phyloP scores from a whole-genome alignment of 2,113 vertebrate species.

The Lepus europaeus region DNA sequence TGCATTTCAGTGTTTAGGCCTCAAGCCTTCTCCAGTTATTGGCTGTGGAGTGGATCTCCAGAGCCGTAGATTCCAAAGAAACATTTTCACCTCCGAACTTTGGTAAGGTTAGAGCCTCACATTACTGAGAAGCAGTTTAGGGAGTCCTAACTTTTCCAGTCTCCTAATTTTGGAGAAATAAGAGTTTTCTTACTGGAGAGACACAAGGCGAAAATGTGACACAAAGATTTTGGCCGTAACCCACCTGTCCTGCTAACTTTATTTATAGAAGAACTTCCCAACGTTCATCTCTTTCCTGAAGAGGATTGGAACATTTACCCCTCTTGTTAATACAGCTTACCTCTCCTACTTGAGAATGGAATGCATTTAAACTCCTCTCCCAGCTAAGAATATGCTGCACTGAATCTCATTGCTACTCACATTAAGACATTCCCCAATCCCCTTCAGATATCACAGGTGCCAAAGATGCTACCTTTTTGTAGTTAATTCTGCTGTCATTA shows the following conservation, averaged over 20 bases:
- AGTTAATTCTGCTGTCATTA: not conserved
- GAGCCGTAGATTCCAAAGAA: not conserved
- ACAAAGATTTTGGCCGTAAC: not conserved
- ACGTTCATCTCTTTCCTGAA: not conserved
- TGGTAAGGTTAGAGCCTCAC: not conserved
- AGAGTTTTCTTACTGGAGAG: not conserved
- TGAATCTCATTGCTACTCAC: not conserved
- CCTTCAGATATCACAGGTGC: slow-evolving; percentile 4
- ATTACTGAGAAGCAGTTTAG: not conserved
- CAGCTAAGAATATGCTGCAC: not conserved
- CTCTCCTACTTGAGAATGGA: not conserved
- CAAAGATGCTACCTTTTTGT: not conserved
- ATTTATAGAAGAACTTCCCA: not conserved
- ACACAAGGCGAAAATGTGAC: not conserved
- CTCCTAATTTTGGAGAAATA: slow-evolving; percentile 32
- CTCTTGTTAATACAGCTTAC: not conserved
- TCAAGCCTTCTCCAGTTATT: not conserved
- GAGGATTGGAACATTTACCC: not conserved
- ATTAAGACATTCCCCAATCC: not conserved
- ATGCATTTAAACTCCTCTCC: not conserved
- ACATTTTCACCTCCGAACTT: slow-evolving; percentile 10
- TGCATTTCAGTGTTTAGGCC: not conserved
- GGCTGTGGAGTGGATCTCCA: not conserved
- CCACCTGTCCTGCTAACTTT: not conserved
- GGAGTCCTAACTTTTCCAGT: not conserved